phyloP scores from a whole-genome alignment of 2,888 invertebrate species.

The Luperina testacea region DNA sequence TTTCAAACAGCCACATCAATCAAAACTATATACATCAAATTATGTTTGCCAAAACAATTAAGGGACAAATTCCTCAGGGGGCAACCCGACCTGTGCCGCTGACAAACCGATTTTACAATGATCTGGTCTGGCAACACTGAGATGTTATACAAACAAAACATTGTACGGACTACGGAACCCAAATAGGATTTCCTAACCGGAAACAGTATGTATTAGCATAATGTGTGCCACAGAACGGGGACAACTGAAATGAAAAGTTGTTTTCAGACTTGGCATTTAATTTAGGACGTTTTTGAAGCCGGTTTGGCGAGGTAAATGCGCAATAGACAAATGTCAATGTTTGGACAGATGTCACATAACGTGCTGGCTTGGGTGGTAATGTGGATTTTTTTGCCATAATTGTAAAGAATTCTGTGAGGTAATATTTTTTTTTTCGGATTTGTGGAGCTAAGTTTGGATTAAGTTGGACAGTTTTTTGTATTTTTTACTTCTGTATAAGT shows the following conservation, averaged over 20 bases:
- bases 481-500: not conserved
- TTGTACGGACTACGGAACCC: slow-evolving; percentile 54
- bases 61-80: slow-evolving; percentile 16
- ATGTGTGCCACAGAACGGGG: slow-evolving; percentile 61
- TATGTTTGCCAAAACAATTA: slow-evolving; percentile 21
- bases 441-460: not conserved
- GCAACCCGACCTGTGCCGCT: slow-evolving; percentile 41
- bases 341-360: slow-evolving; percentile 41
- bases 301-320: slow-evolving; percentile 63
- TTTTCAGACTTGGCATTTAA: slow-evolving; percentile 69
- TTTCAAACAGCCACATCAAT: slow-evolving; percentile 31
- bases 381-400: slow-evolving; percentile 1
- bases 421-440: not conserved
- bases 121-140: slow-evolving; percentile 39
- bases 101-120: slow-evolving; percentile 56
- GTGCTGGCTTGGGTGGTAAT: slow-evolving; percentile 1
- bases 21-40: slow-evolving; percentile 2
- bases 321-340: slow-evolving; percentile 40
- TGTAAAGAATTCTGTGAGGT: not conserved
- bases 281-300: slow-evolving; percentile 64
- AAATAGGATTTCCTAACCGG: slow-evolving; percentile 68
- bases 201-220: slow-evolving; percentile 74
- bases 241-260: slow-evolving; percentile 81
- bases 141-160: slow-evolving; percentile 68
- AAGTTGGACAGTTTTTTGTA: not conserved